Evolutionary conservation across 2,113 vertebrate genomes (phyloP).

Genomic region (Hassar affinis): DNA sequence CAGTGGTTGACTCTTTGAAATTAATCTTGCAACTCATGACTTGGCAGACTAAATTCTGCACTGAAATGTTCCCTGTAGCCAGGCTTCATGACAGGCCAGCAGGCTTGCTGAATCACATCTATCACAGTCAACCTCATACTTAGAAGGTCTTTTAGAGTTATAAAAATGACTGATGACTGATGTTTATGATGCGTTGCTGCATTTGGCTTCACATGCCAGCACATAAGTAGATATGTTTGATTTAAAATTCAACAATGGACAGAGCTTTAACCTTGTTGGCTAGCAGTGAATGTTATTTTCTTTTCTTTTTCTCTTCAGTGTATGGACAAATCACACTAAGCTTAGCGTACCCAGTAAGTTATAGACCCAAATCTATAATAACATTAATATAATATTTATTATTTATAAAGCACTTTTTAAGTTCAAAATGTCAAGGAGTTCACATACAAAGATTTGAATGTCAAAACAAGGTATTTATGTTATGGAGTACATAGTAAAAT

Average conservation of each 20-base stretch:
- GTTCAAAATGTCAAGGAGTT: background rate
- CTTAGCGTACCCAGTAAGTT: constrained; percentile 68
- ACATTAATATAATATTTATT: background rate
- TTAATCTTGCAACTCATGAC: constrained; percentile 77
- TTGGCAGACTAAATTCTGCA: constrained; percentile 73
- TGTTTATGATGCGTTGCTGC: constrained; percentile 16
- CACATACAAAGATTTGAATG: background rate
- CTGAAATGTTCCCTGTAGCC: constrained; percentile 65
- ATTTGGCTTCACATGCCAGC: constrained; percentile 30
- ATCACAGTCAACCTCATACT: constrained; percentile 14
- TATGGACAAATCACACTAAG: constrained; percentile 66
- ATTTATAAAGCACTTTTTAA: background rate
- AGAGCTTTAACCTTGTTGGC: constrained; percentile 33
- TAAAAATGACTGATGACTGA: constrained; percentile 31
- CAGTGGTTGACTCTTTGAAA: constrained; percentile 70
- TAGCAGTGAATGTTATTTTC: constrained; percentile 40
- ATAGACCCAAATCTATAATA: constrained; percentile 60
- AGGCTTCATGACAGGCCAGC: constrained; percentile 48
- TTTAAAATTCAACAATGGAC: constrained; percentile 40
- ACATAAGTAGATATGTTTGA: constrained; percentile 23
- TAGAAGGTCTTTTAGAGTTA: background rate
- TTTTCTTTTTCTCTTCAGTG: constrained; percentile 44
- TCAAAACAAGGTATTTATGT: background rate
- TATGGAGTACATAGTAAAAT: background rate
- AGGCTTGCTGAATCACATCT: constrained; percentile 2